These are phyloP conservation scores for Eupithecia subumbrata DNA, from an alignment of 2,888 invertebrate species.

Conservation along the genomic window DNA sequence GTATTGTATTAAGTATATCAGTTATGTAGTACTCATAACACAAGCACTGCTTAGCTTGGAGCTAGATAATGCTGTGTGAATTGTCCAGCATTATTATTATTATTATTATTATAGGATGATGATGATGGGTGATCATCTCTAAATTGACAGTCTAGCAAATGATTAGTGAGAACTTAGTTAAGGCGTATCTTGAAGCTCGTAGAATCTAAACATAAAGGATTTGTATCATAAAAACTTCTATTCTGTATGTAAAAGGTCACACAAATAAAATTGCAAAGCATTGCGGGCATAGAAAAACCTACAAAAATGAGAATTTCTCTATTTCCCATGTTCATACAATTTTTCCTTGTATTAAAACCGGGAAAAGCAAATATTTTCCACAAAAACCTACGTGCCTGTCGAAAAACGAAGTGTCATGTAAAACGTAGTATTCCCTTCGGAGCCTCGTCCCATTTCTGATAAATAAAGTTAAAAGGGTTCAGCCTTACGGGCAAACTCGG, in stretches of 20 bases:
- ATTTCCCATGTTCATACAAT: slow-evolving; percentile 1
- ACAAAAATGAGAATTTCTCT: slow-evolving; percentile 1
- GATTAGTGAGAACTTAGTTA: not conserved
- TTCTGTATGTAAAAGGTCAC: not conserved
- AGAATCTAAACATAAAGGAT: not conserved
- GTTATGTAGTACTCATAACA: no score
- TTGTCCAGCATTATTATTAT: no score
- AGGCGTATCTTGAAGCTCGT: not conserved
- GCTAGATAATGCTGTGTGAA: no score
- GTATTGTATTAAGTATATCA: no score
- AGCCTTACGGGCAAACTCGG: slow-evolving; percentile 48
- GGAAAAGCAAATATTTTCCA: slow-evolving; percentile 24
- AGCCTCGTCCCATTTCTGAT: slow-evolving; percentile 68
- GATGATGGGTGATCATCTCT: not conserved
- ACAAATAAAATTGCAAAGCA: not conserved
- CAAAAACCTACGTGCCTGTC: slow-evolving; percentile 24
- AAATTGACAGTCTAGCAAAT: not conserved
- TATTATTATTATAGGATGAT: no score
- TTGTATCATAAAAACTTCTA: not conserved
- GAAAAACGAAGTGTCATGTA: slow-evolving; percentile 62
- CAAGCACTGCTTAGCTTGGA: no score
- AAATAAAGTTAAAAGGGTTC: slow-evolving; percentile 75
- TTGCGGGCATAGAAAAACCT: not conserved
- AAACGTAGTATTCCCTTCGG: slow-evolving; percentile 62
- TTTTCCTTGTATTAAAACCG: slow-evolving; percentile 13